Conservation (phyloP, 2,888 invertebrate genomes). For the Cosmopolites sordidus region DNA sequence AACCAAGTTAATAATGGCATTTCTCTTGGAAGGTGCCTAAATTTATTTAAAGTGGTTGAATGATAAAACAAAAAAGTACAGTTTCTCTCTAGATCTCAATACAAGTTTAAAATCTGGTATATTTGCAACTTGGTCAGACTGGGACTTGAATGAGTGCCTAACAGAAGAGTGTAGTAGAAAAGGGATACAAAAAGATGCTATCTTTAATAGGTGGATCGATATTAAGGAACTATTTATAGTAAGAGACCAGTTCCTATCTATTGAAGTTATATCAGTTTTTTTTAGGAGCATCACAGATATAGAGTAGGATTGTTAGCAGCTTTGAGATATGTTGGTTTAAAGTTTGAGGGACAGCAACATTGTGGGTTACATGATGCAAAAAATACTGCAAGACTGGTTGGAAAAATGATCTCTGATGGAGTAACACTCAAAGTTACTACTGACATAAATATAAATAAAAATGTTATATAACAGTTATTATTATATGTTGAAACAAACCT, state of each 20-base stretch:
- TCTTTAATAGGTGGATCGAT: conserved; percentile 59
- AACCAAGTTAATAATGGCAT: conserved; percentile 52
- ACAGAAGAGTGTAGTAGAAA: conserved; percentile 58
- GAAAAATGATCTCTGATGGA: conserved; percentile 56
- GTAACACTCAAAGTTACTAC: conserved; percentile 49
- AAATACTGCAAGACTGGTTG: conserved; percentile 57
- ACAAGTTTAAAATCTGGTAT: conserved; percentile 43
- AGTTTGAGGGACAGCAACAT: conserved; percentile 58
- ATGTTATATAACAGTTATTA: conserved; percentile 29
- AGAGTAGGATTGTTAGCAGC: conserved; percentile 54
- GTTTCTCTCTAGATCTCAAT: conserved; percentile 38
- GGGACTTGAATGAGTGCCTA: conserved; percentile 59
- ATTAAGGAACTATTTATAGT: conserved; percentile 52
- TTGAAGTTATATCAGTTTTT: too few species aligned
- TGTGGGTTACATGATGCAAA: conserved; percentile 60
- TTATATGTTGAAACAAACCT: background rate
- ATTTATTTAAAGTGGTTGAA: conserved; percentile 57
- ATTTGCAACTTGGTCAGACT: conserved; percentile 60
- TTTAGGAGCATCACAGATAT: too few species aligned
- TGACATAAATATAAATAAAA: background rate
- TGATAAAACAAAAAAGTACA: conserved; percentile 49
- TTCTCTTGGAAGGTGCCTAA: conserved; percentile 50
- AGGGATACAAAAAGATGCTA: conserved; percentile 50
- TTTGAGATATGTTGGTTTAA: conserved; percentile 53
- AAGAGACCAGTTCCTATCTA: conserved; percentile 16